These are phyloP conservation scores for Bellardia bayeri DNA, from an alignment of 2,888 invertebrate genomes.

Conservation along the genomic window DNA sequence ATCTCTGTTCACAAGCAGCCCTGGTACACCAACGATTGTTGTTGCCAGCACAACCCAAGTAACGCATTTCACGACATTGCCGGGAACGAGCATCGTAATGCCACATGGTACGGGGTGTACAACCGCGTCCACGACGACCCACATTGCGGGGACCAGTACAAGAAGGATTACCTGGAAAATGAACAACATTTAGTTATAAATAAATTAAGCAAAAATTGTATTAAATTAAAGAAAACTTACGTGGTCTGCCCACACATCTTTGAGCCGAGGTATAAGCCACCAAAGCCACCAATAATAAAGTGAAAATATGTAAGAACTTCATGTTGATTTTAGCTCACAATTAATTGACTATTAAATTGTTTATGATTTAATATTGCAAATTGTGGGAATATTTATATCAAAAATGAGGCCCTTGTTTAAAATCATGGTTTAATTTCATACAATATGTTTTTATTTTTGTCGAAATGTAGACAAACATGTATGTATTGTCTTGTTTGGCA, in stretches of 20 bases:
- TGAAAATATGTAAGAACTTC: constrained; percentile 19
- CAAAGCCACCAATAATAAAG: constrained; percentile 22
- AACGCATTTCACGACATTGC: constrained; percentile 43
- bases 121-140: constrained; percentile 16
- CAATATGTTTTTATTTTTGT: too few species aligned
- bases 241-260: constrained; percentile 15
- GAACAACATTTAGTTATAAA: background rate
- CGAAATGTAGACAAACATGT: too few species aligned
- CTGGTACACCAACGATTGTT: constrained; percentile 63
- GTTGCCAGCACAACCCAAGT: constrained; percentile 66
- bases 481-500: too few species aligned
- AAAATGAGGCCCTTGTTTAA: background rate
- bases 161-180: constrained; percentile 3
- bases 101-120: constrained; percentile 48
- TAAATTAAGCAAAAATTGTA: background rate
- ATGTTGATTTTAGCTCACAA: background rate
- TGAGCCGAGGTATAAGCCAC: constrained; percentile 49
- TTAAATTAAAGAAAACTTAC: constrained; percentile 18
- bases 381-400: background rate
- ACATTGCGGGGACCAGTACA: background rate
- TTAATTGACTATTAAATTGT: background rate
- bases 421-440: too few species aligned
- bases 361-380: background rate
- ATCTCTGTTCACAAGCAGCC: constrained; percentile 14
- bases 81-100: constrained; percentile 44